Conservation (phyloP, 1,140 invertebrate genomes). For the Procambarus virginalis region DNA sequence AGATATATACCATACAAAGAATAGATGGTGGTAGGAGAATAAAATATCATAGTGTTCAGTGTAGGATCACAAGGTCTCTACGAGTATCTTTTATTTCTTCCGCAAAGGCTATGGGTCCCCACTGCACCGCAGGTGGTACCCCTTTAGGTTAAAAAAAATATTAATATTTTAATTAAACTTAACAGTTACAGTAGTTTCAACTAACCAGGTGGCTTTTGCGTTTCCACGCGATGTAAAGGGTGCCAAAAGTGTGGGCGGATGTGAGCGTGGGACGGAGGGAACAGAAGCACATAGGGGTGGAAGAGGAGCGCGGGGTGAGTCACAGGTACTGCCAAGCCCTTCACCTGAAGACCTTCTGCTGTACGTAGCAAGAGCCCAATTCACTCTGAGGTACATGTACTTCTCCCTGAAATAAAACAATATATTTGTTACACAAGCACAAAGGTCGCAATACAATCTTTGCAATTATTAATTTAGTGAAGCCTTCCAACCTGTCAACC, state of each 20-base stretch:
- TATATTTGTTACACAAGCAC: neutral
- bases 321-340: constrained; percentile 69
- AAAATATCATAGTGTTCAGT: no score
- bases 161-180: neutral
- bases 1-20: no score
- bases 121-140: no score
- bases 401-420: constrained; percentile 60
- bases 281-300: constrained; percentile 40
- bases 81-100: no score
- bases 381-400: constrained; percentile 70
- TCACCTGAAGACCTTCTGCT: constrained; percentile 69
- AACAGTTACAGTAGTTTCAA: neutral
- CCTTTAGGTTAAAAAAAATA: no score
- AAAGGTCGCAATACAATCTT: no score
- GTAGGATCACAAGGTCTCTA: no score
- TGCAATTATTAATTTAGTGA: no score
- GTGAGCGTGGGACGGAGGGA: constrained; percentile 40
- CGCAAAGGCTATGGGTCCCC: no score
- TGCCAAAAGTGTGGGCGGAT: constrained; percentile 42
- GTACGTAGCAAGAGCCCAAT: constrained; percentile 67
- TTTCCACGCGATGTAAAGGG: constrained; percentile 50
- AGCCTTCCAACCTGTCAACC: no score
- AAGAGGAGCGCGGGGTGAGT: constrained; percentile 52
- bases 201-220: constrained; percentile 50
- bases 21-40: no score